Evolutionary conservation across 2,888 invertebrate species (phyloP), one percentile per base, ranked within the genome.

Genomic region (Anorthoa munda): DNA sequence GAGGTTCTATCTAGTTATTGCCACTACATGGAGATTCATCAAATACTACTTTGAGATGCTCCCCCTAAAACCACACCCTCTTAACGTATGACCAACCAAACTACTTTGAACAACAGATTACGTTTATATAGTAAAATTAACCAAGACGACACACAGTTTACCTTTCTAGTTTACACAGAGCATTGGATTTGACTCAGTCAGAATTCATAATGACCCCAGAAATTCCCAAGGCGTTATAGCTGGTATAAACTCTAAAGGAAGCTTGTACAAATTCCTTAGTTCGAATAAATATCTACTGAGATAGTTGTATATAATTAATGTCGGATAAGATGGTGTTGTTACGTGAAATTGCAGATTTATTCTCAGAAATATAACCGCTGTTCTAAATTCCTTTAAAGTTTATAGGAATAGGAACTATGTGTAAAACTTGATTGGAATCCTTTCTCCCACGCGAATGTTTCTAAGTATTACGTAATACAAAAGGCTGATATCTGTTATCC

Each of bases 181-280:
- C 17, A 26, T 65, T 51, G 55, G 53, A 51, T 59, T 68, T 53
- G 60, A 45, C 51, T 66, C 75, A 77, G 66, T 73, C 72, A 71
- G 82, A 82, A 84, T 84, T 60, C 45, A n/a, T 61, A 82, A 82
- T 68, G 66, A 68, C 56, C 50, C 31, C 60, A 65, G 79, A 76
- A 77, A 79, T 72, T 79, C 82, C 74, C 82, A 79, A 74, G 55
- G 18, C 66, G 48, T 63, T 58, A 65, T 63, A 7, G 59, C 58
- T 64, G 17, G 31, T 39, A 65, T 51, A 66, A 72, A 68, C 39
- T 56, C 45, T 23, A 67, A 75, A 78, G 71, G 78, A 76, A 70
- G 50, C 61, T 72, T 58, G 51, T 26, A 48, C 66, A 56, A 70
- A 79, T 79, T 67, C 64, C 82, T 76, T 59, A 45, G 65, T 63